Conservation (phyloP, 2,113 vertebrate species). For the Nipponia nippon region DNA sequence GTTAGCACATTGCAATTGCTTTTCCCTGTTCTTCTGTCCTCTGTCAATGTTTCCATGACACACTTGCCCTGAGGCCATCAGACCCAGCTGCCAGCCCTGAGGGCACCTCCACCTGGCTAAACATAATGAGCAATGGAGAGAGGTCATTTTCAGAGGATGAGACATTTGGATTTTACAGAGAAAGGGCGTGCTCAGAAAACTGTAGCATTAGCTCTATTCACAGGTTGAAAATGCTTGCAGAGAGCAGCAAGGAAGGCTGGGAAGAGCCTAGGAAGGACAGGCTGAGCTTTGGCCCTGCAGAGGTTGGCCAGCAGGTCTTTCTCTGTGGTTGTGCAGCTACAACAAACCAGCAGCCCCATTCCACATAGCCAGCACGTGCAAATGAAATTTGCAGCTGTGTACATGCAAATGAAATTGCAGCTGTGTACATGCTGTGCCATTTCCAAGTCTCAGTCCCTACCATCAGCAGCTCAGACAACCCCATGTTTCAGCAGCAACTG, state of each 20-base stretch:
- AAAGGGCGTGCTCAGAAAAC: not conserved
- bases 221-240: not conserved
- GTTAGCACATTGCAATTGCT: not conserved
- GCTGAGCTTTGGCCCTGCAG: not conserved
- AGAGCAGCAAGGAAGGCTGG: not conserved
- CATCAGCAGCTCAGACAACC: not conserved
- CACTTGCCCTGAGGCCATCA: not conserved
- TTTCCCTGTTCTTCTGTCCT: not conserved
- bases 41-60: not conserved
- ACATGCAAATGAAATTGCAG: not conserved
- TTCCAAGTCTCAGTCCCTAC: not conserved
- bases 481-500: not conserved
- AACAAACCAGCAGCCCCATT: not conserved
- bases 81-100: not conserved
- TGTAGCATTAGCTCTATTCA: not conserved
- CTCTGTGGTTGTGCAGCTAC: not conserved
- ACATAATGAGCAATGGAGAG: not conserved
- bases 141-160: not conserved
- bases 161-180: not conserved
- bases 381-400: not conserved
- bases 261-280: not conserved
- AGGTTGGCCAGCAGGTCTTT: not conserved
- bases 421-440: not conserved
- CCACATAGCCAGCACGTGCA: rapidly evolving
- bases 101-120: slow-evolving; percentile 6